A percentile compares a stretch with the other conserved stretches of the same genome.
phyloP scores from a whole-genome alignment of 2,888 invertebrate genomes.

The Drosophila anceps region DNA sequence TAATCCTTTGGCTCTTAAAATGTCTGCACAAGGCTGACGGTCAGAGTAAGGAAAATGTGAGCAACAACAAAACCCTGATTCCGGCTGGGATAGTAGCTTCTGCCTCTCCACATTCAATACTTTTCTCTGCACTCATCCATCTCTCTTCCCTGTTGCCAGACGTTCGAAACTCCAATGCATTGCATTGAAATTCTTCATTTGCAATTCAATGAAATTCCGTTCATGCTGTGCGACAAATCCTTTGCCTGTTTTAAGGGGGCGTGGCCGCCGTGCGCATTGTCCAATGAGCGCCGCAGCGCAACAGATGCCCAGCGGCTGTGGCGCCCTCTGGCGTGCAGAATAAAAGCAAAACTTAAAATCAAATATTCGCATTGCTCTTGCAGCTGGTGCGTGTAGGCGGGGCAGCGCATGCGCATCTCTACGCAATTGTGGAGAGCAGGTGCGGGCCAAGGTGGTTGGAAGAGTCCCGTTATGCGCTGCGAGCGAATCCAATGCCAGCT shows the following conservation, averaged over 20 bases:
- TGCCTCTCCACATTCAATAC: neutral
- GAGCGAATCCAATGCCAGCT: conserved; percentile 65
- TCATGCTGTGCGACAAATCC: conserved; percentile 49
- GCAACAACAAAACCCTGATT: conserved; percentile 4
- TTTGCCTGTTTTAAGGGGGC: conserved; percentile 47
- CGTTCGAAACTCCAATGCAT: conserved; percentile 71
- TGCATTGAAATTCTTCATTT: conserved; percentile 80
- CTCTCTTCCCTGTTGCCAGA: neutral
- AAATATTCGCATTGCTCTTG: conserved; percentile 28
- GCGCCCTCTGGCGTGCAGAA: conserved; percentile 44
- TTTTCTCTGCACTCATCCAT: neutral
- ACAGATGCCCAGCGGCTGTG: conserved; percentile 67
- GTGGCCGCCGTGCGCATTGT: conserved; percentile 47
- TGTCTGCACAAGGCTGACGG: conserved; percentile 70
- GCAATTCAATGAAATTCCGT: conserved; percentile 78
- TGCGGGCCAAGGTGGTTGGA: conserved; percentile 69
- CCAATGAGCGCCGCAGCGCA: conserved; percentile 66
- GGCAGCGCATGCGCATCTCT: conserved; percentile 81
- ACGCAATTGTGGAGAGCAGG: conserved; percentile 43
- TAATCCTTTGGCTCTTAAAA: conserved; percentile 79
- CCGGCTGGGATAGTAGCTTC: neutral
- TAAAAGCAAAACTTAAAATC: conserved; percentile 17
- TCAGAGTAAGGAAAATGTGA: conserved; percentile 23
- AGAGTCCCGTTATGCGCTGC: conserved; percentile 64
- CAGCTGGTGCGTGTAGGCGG: conserved; percentile 78